Evolutionary conservation across 1,140 invertebrate genomes (phyloP), one percentile per base, ranked within the genome.

Genomic region (Drosophila baimaii): DNA sequence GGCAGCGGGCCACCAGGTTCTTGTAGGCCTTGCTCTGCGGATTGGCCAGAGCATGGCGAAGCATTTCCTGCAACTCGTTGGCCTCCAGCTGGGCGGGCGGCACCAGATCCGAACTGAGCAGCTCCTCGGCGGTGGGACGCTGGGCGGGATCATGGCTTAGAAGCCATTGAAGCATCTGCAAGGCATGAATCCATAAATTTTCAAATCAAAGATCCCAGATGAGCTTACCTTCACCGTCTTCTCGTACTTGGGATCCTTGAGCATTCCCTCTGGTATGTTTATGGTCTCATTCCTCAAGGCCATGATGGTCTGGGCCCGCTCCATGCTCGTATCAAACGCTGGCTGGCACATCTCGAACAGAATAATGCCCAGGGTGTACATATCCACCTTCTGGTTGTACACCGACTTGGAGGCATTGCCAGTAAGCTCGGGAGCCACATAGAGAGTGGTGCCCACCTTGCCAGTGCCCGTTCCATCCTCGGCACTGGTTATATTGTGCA

Each of bases 341-440:
- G 94, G 95, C 90, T 97, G 96, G 80, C 96, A 97, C 98, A 99
- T 99, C 93, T 98, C 97, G 91, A 98, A 98, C 56, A 98, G 94
- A 62, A 98, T 98, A n/a, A 98, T 96, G 13, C 97, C 97, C 27
- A 97, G 92, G 0, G 94, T 94, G 82, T 98, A 99, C 80, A 98
- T 97, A 91, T 99, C 98, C 10, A 92, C 91, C 94, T 99, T 99
- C 94, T 98, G 95, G 93, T 97, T 97, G 86, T 97, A 97, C 58
- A 95, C 94, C 4, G 95, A 94, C 92, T 96, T 97, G 1, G 93
- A 92, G 0, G 93, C 93, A 70, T 94, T 94, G 19, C 93, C 93
- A 4, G 94, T 94, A 17, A 99, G 92, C 93, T 99, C 98, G 1
- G 98, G 98, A 2, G 98, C 97, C 58, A 97, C 96, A 92, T 99